Conservation (phyloP, 1,140 invertebrate genomes). For the Pomacea maculata region DNA sequence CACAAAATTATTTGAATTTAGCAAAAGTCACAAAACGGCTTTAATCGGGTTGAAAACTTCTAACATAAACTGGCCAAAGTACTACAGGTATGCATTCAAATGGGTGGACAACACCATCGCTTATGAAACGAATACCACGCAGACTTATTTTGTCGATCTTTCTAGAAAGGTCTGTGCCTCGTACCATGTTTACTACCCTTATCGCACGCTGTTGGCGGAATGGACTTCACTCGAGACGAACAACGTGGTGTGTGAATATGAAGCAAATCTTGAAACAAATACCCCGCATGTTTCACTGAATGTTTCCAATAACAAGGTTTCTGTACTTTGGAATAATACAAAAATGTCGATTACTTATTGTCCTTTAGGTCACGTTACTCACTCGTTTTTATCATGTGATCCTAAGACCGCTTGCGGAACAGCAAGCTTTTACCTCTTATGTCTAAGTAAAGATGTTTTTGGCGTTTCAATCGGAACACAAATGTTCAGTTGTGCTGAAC, state of each 20-base stretch:
- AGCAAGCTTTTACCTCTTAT: neutral
- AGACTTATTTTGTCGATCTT: too few species aligned
- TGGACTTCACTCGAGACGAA: neutral
- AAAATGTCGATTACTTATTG: neutral
- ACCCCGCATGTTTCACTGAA: neutral
- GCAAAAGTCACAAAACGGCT: neutral
- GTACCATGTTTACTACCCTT: neutral
- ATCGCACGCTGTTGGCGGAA: neutral
- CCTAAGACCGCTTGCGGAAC: neutral
- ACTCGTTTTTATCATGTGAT: slow-evolving; percentile 9
- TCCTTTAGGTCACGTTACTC: neutral
- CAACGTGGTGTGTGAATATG: neutral
- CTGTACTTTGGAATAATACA: neutral
- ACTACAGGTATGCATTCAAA: slow-evolving; percentile 4
- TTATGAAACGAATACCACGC: neutral
- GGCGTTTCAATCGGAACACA: neutral
- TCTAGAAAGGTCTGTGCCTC: neutral
- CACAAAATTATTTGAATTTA: neutral
- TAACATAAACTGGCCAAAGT: neutral
- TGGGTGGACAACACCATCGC: slow-evolving; percentile 5
- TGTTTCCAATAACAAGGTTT: neutral
- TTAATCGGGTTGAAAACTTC: neutral
- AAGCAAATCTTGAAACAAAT: neutral
- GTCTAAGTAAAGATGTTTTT: neutral
- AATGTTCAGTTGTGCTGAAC: slow-evolving; percentile 5